Conservation (phyloP, 2,888 invertebrate genomes). For the Drosophila sordidula region DNA sequence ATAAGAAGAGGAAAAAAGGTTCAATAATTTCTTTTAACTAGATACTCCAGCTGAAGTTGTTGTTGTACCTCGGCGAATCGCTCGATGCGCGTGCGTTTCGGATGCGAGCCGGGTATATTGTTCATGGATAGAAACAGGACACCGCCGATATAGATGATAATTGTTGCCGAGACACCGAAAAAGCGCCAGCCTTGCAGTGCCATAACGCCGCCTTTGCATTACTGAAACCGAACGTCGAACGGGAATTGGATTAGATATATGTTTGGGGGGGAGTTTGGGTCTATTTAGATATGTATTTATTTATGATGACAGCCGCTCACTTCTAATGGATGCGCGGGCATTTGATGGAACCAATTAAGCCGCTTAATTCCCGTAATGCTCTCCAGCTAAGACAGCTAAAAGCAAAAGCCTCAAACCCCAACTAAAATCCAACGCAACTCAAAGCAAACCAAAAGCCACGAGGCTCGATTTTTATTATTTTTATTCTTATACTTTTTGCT, state of each 20-base stretch:
- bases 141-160: constrained; percentile 85
- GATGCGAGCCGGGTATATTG: constrained; percentile 84
- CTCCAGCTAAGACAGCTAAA: constrained; percentile 4
- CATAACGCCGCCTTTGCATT: constrained; percentile 83
- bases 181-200: constrained; percentile 85
- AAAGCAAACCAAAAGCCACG: constrained; percentile 34
- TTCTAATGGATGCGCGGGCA: constrained; percentile 27
- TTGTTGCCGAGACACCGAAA: constrained; percentile 84
- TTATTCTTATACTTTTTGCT: background rate
- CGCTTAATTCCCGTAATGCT: constrained; percentile 3
- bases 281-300: background rate
- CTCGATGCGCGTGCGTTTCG: constrained; percentile 81
- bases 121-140: constrained; percentile 85
- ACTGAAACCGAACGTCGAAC: constrained; percentile 53
- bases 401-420: constrained; percentile 8
- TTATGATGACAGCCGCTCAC: constrained; percentile 6
- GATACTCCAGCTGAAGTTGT: background rate
- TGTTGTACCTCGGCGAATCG: constrained; percentile 82
- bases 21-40: background rate
- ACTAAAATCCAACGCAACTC: constrained; percentile 10
- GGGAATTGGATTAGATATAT: background rate
- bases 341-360: constrained; percentile 63
- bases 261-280: background rate
- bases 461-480: constrained; percentile 31
- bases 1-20: background rate